Percentiles rank a stretch among this genome's conserved stretches.
Evolutionary conservation across 2,113 vertebrate species (phyloP).

Genomic region (Carassius carassius): DNA sequence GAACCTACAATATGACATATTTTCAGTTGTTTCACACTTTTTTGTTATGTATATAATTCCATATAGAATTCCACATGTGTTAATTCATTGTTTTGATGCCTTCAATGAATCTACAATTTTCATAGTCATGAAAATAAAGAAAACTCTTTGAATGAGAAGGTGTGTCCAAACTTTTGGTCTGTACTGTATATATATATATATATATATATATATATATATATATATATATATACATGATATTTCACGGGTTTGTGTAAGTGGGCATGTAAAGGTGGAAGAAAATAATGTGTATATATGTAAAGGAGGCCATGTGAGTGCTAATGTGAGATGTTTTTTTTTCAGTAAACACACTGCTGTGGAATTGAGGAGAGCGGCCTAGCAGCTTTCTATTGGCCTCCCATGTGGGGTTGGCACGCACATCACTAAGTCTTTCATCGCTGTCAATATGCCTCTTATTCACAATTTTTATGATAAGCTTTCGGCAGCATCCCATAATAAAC

Average conservation of each 20-base stretch:
- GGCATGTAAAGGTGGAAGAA: background rate
- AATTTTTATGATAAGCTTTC: constrained; percentile 43
- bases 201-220: no score
- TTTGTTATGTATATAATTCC: no score
- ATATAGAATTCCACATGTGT: no score
- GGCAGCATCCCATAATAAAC: constrained; percentile 42
- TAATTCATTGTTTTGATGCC: no score
- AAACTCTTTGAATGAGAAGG: no score
- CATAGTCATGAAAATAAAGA: no score
- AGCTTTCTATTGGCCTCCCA: constrained; percentile 50
- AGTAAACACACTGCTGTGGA: constrained; percentile 38
- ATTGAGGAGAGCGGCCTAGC: constrained; percentile 12
- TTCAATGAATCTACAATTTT: no score
- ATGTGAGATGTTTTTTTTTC: constrained; percentile 22
- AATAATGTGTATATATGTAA: background rate
- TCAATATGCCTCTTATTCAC: constrained; percentile 55
- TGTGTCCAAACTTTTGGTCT: no score
- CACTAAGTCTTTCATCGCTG: constrained; percentile 46
- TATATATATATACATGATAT: no score
- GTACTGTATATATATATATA: no score
- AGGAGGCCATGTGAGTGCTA: background rate
- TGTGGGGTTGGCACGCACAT: constrained; percentile 9
- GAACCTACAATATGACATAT: no score
- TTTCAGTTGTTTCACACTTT: no score
- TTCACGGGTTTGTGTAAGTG: background rate